Conservation (phyloP, 2,797 vertebrate genomes). For the Podarcis siculus region DNA sequence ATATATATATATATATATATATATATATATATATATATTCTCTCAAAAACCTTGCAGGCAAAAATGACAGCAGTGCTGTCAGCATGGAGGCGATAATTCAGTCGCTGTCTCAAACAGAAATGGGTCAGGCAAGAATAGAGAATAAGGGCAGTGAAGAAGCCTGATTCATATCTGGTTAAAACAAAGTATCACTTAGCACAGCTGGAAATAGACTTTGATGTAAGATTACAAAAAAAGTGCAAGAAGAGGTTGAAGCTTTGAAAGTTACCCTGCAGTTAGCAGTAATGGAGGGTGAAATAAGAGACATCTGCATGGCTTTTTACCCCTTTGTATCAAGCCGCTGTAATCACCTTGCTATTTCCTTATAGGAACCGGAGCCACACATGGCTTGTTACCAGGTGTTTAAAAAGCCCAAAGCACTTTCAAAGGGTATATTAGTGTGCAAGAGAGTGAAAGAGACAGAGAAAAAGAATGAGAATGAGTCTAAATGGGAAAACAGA, state of each 20-base stretch:
- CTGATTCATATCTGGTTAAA: conserved; percentile 61
- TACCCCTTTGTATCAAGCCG: not conserved
- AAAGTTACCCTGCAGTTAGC: conserved; percentile 29
- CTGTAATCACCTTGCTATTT: not conserved
- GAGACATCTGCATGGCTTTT: conserved; percentile 1
- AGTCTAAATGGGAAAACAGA: not conserved
- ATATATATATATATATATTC: too few relatives aligned
- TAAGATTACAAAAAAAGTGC: conserved; percentile 44
- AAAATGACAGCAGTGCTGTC: conserved; percentile 58
- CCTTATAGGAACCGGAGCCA: not conserved
- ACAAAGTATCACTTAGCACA: conserved; percentile 60
- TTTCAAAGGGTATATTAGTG: not conserved
- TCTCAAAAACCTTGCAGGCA: conserved; percentile 11
- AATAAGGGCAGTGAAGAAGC: conserved; percentile 49
- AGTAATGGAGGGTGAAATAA: conserved; percentile 44
- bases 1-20: too few relatives aligned
- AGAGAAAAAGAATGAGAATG: not conserved
- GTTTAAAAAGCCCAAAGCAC: not conserved
- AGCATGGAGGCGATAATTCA: conserved; percentile 53
- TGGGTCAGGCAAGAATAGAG: conserved; percentile 62
- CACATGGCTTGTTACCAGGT: not conserved
- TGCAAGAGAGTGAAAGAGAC: too few relatives aligned
- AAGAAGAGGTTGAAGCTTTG: conserved; percentile 35
- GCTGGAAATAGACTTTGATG: conserved; percentile 62
- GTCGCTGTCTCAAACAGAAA: conserved; percentile 51